A percentile compares a stretch with the other conserved stretches of the same genome.
Evolutionary conservation across 1,140 invertebrate genomes (phyloP).

Genomic region (Elysia chlorotica): DNA sequence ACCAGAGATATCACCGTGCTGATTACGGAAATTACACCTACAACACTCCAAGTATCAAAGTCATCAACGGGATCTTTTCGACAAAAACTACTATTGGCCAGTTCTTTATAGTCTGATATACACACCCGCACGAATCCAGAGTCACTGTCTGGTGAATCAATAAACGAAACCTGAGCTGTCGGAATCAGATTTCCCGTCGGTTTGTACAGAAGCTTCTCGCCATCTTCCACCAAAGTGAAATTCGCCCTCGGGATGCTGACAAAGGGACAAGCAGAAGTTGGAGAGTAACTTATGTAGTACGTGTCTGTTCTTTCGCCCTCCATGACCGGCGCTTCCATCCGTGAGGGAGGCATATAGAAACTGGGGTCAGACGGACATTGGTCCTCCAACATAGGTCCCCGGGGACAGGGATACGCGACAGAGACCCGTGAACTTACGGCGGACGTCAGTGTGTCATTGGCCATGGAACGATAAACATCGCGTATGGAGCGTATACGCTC

Average conservation of each 20-base stretch:
- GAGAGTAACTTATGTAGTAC: background rate
- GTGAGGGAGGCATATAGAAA: too few relatives aligned
- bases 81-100: background rate
- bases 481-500: background rate
- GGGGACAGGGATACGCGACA: too few relatives aligned
- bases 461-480: too few relatives aligned
- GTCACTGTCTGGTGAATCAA: background rate
- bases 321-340: too few relatives aligned
- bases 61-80: background rate
- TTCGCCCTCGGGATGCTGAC: background rate
- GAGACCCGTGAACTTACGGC: too few relatives aligned
- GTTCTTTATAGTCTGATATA: background rate
- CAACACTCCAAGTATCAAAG: background rate
- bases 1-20: background rate
- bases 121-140: background rate
- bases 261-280: background rate
- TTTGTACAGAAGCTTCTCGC: too few relatives aligned
- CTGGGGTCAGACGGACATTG: too few relatives aligned
- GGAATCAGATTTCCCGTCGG: too few relatives aligned
- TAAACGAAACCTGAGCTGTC: background rate
- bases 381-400: too few relatives aligned
- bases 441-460: too few relatives aligned
- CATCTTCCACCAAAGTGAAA: background rate
- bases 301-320: too few relatives aligned
- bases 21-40: background rate